Evolutionary conservation across 2,797 vertebrate genomes (phyloP), one percentile per base, ranked within the genome.

Genomic region (Nannoperca obscura): DNA sequence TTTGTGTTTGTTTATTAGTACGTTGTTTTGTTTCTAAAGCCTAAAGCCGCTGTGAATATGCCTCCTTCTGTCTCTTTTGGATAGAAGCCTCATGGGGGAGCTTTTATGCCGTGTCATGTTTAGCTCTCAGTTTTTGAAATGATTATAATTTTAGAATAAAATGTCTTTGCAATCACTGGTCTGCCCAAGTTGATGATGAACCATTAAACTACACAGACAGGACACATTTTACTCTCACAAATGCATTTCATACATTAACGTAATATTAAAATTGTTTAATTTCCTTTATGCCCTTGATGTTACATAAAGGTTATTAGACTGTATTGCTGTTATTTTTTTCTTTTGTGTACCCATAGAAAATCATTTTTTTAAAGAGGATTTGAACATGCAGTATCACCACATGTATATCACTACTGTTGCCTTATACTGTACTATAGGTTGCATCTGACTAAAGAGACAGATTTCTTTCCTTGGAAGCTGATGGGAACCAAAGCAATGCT

Each of bases 231-330:
- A 63, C 52, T 65, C 42, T 82, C 36, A 32, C 55, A 53, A 62
- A 79, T 80, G 68, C 69, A 59, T 58, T 57, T 65, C 15, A 60
- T 66, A 68, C 54, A 76, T 63, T 77, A 77, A 63, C 67, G 72
- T 79, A 76, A 72, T 36, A 70, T 65, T 24, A 7, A 11, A 30
- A 22, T 12, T 68, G 42, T 71, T 74, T 62, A 17, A 70, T 74
- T 62, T 71, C 69, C 59, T 73, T 14, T 72, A 34, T 50, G 40
- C 19, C 24, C n/a, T 40, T 12, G 19, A 40, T 72, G 36, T 22
- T 40, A 58, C 40, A 22, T n/a, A 46, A 49, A 55, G 7, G 19
- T 19, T 19, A 38, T 14, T 32, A 9, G 36, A 71, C 1, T 5
- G 13, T 58, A 13, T 47, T 27, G 14, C 58, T 40, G 17, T 17